phyloP scores from a whole-genome alignment of 2,888 invertebrate genomes.

The Diadegma fenestrale region DNA sequence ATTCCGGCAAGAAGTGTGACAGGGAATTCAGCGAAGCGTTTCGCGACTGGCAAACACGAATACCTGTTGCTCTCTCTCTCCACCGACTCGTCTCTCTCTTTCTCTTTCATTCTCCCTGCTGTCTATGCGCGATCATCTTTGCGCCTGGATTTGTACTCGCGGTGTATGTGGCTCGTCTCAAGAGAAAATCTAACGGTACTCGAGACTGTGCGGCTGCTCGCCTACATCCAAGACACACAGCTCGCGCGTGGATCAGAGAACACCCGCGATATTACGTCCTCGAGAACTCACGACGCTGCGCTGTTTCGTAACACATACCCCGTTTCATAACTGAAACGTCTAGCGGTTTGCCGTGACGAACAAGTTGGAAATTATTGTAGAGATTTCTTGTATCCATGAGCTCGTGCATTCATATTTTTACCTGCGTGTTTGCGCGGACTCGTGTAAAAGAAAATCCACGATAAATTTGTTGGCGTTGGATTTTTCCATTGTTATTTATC shows the following conservation, averaged over 20 bases:
- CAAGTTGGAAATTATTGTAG: conserved; percentile 42
- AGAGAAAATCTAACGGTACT: conserved; percentile 83
- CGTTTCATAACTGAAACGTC: conserved; percentile 81
- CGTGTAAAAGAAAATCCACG: neutral
- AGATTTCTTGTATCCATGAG: neutral
- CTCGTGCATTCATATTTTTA: neutral
- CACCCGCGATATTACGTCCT: conserved; percentile 77
- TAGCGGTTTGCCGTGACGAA: conserved; percentile 75
- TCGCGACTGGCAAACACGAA: conserved; percentile 45
- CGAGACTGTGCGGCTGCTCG: conserved; percentile 49
- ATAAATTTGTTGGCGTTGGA: neutral
- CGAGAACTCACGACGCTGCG: conserved; percentile 58
- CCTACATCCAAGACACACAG: conserved; percentile 52
- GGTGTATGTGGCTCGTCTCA: conserved; percentile 37
- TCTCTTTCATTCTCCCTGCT: conserved; percentile 19
- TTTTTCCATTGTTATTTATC: conserved; percentile 29
- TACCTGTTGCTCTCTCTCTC: conserved; percentile 49
- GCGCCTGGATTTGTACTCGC: conserved; percentile 39
- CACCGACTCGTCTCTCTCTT: conserved; percentile 28
- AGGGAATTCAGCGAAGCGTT: conserved; percentile 70
- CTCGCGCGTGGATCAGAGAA: conserved; percentile 31
- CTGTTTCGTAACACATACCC: conserved; percentile 79
- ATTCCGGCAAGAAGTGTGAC: conserved; percentile 72
- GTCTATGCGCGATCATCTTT: conserved; percentile 24
- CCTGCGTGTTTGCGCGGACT: no score